phyloP scores from a whole-genome alignment of 1,140 invertebrate species.

The Aplysia californica region DNA sequence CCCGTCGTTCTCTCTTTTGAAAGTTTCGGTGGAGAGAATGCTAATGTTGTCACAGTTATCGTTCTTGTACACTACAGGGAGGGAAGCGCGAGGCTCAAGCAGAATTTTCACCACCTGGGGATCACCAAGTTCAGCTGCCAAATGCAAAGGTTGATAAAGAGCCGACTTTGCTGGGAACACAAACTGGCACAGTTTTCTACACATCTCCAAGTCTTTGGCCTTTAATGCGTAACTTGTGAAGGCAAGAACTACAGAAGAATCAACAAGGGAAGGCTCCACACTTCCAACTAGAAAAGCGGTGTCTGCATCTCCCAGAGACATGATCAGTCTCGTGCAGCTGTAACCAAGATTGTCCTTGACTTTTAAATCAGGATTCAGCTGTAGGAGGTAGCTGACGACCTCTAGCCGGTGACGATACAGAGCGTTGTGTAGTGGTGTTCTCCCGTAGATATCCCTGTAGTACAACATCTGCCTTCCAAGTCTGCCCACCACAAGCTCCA shows the following conservation, averaged over 20 bases:
- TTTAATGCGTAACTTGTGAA: slow-evolving; percentile 22
- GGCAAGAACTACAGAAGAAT: slow-evolving; percentile 29
- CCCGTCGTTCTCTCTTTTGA: too few relatives aligned
- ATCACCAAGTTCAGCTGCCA: slow-evolving; percentile 33
- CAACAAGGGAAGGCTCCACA: slow-evolving; percentile 28
- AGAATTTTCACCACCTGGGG: slow-evolving; percentile 25
- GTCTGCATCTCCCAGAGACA: slow-evolving; percentile 12
- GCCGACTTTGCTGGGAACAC: slow-evolving; percentile 7
- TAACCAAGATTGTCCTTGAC: slow-evolving; percentile 31
- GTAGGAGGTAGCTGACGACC: slow-evolving; percentile 37
- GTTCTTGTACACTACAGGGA: neutral
- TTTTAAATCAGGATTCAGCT: slow-evolving; percentile 32
- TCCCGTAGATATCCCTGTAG: slow-evolving; percentile 23
- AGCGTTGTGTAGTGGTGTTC: slow-evolving; percentile 42
- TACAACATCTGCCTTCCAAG: slow-evolving; percentile 39
- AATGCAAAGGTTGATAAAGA: slow-evolving; percentile 32
- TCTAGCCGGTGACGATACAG: slow-evolving; percentile 21
- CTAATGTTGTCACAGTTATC: neutral
- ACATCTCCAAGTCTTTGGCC: neutral
- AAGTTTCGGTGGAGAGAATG: neutral
- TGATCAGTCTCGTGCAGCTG: slow-evolving; percentile 33
- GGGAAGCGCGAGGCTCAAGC: slow-evolving; percentile 10
- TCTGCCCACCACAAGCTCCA: slow-evolving; percentile 34
- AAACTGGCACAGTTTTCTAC: slow-evolving; percentile 8
- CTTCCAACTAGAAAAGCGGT: slow-evolving; percentile 29